Evolutionary conservation across 1,140 invertebrate genomes (phyloP).

Genomic region (Brachionus koreanus): DNA sequence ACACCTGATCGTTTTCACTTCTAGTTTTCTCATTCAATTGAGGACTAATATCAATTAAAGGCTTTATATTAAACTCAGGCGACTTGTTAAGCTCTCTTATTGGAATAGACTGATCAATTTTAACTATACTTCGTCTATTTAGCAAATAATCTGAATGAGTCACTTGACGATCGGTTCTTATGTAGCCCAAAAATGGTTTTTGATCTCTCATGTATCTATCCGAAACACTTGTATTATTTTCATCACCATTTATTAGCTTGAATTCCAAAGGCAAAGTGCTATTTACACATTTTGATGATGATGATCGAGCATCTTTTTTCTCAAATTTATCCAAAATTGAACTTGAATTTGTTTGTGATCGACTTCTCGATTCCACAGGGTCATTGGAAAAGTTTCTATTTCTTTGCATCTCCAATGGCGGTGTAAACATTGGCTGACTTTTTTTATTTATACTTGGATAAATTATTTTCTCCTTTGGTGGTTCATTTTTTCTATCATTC

Average conservation of each 20-base stretch:
- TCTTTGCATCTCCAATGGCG: background rate
- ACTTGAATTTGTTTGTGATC: background rate
- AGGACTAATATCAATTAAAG: background rate
- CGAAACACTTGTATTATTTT: background rate
- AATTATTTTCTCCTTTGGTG: background rate
- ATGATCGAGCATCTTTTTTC: background rate
- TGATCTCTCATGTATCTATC: background rate
- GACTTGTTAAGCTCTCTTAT: background rate
- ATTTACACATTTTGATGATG: background rate
- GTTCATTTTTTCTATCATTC: background rate
- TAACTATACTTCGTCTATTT: background rate
- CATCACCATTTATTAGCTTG: background rate
- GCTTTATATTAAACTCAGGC: background rate
- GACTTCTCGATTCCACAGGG: background rate
- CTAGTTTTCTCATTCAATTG: background rate
- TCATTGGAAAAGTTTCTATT: background rate
- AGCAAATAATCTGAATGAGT: background rate
- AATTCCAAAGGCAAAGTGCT: constrained; percentile 2
- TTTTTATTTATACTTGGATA: background rate
- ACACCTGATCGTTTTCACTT: background rate
- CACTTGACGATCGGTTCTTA: background rate
- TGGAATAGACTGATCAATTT: background rate
- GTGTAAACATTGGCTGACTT: background rate
- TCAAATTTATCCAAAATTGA: background rate
- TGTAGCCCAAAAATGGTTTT: background rate